Percentiles rank a stretch among this genome's conserved stretches.
Evolutionary conservation across 2,113 vertebrate genomes (phyloP).

Genomic region (Sigmodon hispidus): DNA sequence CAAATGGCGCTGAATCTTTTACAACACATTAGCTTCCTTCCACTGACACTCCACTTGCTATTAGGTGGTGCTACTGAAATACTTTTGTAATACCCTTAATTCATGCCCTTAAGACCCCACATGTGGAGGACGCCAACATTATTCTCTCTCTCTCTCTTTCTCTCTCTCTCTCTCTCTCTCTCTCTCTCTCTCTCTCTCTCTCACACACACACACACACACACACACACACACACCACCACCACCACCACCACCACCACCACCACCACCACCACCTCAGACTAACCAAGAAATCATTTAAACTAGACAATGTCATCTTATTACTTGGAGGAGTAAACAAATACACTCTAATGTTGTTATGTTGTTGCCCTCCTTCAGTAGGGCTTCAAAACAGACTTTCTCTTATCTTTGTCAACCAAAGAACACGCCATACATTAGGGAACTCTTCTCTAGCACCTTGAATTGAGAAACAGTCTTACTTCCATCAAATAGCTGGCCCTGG

Average conservation of each 20-base stretch:
- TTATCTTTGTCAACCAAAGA: background rate
- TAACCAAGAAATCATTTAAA: background rate
- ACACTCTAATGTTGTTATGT: background rate
- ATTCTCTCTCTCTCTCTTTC: no score
- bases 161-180: no score
- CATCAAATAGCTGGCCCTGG: no score
- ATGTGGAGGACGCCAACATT: background rate
- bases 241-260: no score
- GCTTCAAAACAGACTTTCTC: background rate
- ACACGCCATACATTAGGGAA: background rate
- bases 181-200: no score
- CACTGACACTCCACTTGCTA: background rate
- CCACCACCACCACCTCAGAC: background rate
- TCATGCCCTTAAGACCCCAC: accelerated
- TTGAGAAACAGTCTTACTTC: background rate
- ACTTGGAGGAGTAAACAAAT: background rate
- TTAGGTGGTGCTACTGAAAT: no score
- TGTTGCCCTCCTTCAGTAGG: background rate
- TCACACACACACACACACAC: background rate
- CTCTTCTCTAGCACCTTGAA: background rate
- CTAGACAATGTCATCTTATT: background rate
- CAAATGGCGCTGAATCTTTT: no score
- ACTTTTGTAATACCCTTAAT: background rate
- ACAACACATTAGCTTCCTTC: background rate
- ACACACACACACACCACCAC: background rate